These are phyloP conservation scores for Drosophila punjabiensis DNA, from an alignment of 1,140 invertebrate species.

Conservation along the genomic window DNA sequence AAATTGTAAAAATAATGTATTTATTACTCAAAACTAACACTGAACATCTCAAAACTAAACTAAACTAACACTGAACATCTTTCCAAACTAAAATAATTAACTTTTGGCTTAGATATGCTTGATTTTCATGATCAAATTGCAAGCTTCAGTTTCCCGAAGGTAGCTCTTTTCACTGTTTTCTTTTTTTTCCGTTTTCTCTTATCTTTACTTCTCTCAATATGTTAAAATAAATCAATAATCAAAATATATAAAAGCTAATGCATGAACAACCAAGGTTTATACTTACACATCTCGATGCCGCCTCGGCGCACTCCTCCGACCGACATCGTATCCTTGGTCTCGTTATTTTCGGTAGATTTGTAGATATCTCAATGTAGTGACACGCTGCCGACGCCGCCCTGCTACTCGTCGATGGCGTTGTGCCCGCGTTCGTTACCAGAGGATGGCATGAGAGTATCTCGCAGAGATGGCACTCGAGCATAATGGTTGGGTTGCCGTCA, in stretches of 20 bases:
- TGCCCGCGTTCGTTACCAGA: constrained; percentile 88
- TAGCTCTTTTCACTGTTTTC: too few relatives aligned
- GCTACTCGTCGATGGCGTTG: constrained; percentile 71
- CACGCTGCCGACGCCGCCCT: constrained; percentile 31
- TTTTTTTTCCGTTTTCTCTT: neutral
- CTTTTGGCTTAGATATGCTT: too few relatives aligned
- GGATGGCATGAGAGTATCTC: constrained; percentile 83
- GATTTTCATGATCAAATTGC: too few relatives aligned
- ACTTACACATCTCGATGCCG: constrained; percentile 89
- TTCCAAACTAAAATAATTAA: too few relatives aligned
- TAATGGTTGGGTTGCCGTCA: constrained; percentile 87
- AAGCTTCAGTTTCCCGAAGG: too few relatives aligned
- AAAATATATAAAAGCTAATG: neutral
- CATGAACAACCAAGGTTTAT: neutral
- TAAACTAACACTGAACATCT: too few relatives aligned
- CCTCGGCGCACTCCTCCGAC: constrained; percentile 91
- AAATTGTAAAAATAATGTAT: too few relatives aligned
- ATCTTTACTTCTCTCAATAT: neutral
- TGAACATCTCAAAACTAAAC: too few relatives aligned
- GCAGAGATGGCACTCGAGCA: constrained; percentile 89
- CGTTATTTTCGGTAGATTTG: constrained; percentile 87
- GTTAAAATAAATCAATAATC: neutral
- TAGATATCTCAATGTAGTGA: constrained; percentile 92
- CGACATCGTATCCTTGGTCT: constrained; percentile 94
- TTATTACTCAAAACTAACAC: too few relatives aligned